Base-by-base conservation (phyloP, 2,797 vertebrate genomes). In the Falco berigora region DNA sequence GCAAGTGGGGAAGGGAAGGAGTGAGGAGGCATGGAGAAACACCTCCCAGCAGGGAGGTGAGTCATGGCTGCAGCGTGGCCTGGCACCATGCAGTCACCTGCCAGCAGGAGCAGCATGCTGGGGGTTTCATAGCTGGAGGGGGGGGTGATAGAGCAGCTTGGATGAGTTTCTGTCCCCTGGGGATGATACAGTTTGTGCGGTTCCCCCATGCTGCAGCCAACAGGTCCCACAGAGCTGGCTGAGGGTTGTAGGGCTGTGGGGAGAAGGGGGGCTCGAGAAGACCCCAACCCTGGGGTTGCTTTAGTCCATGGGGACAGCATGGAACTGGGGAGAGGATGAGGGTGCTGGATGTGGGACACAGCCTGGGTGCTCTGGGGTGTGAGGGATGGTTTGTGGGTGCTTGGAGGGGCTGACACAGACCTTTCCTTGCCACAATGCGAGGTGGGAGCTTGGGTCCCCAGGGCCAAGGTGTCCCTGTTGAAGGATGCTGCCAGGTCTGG, bases 231-330 rank as follows among this genome's bases (percentile, higher is more conserved):
- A 52, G 56, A 14, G 23, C 13, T 50, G 12, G 8, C 34, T 30
- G 2, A 5, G 20, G 36, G 34, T 8, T 47, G 34, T 0, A 9
- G 23, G 63, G 63, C 19, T 0, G 0, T 32, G n/a, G 17, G 22
- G 32, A 85, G 32, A 78, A 52, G 5, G 28, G n/a, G 1, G 2
- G 2, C 38, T 44, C 42, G 8, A 44, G 42, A 44, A n/a, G 28
- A 8, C 36, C 40, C 77, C 1, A 0, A 47, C 8, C 12, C 16
- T 64, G 17, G 8, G 4, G 28, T 28, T 73, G 64, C 49, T 90
- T 56, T 1, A 1, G 64, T 63, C 22, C 44, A 15, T 0, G 1
- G 62, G 20, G n/a, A 76, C 10, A 47, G 19, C 12, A 52, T 3
- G 4, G 67, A 82, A 28, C 24, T 58, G 28, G 16, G 17, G 38